Conservation (phyloP, 2,113 vertebrate species). For the Gulo gulo region DNA sequence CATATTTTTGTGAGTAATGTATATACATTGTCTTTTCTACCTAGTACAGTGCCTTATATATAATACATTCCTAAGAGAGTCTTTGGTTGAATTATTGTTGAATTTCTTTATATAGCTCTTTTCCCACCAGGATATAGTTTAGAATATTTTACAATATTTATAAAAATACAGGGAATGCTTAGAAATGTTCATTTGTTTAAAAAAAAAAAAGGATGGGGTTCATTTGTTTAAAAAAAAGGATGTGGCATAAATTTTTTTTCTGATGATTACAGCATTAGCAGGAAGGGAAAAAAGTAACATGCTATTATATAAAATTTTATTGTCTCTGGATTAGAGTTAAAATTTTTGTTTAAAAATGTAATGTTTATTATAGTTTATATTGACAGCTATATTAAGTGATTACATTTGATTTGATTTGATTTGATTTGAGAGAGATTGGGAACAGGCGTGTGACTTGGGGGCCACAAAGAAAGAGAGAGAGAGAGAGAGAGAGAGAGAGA, state of each 20-base stretch:
- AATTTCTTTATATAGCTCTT: background rate
- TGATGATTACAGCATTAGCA: background rate
- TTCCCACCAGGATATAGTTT: background rate
- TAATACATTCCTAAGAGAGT: background rate
- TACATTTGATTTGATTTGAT: background rate
- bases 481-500: background rate
- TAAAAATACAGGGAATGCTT: background rate
- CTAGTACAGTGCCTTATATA: background rate
- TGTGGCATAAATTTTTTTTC: background rate
- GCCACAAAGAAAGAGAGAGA: background rate
- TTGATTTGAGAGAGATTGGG: background rate
- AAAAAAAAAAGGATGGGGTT: background rate
- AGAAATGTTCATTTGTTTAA: background rate
- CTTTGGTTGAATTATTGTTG: background rate
- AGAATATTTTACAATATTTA: conserved; percentile 33
- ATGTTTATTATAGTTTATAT: background rate
- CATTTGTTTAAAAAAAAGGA: background rate
- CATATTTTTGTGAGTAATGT: background rate
- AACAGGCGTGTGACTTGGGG: background rate
- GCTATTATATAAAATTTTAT: background rate
- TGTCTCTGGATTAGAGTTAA: background rate
- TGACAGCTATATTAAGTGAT: background rate
- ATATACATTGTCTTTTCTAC: background rate
- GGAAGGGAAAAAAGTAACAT: background rate
- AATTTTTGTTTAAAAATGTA: conserved; percentile 28